Evolutionary conservation across 2,797 vertebrate species (phyloP).

Genomic region (Thalassophryne amazonica): DNA sequence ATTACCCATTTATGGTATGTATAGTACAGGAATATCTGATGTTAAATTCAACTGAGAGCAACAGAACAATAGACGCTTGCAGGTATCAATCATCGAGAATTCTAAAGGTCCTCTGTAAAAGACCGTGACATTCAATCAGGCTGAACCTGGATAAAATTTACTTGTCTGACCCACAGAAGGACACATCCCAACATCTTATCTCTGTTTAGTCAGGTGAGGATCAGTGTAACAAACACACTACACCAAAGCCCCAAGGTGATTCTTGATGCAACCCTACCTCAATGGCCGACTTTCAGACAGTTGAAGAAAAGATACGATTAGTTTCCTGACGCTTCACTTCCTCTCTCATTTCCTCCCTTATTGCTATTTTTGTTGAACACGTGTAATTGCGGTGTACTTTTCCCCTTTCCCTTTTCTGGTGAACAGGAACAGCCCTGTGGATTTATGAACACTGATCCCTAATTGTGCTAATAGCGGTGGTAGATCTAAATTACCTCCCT

Average conservation of each 20-base stretch:
- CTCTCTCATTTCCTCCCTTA: constrained; percentile 58
- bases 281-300: constrained; percentile 55
- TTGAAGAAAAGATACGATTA: constrained; percentile 20
- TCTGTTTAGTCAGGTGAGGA: constrained; percentile 30
- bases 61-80: neutral
- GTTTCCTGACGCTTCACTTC: constrained; percentile 57
- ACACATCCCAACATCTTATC: constrained; percentile 54
- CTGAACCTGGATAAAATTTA: constrained; percentile 50
- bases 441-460: constrained; percentile 78
- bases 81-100: constrained; percentile 3
- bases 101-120: constrained; percentile 20
- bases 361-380: constrained; percentile 53
- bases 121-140: constrained; percentile 36
- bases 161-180: constrained; percentile 37
- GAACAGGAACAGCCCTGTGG: constrained; percentile 68
- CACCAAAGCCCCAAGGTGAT: constrained; percentile 50
- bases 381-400: constrained; percentile 63
- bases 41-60: constrained; percentile 3
- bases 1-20: no score
- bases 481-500: constrained; percentile 77
- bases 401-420: constrained; percentile 43
- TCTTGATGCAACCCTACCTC: constrained; percentile 51
- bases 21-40: constrained; percentile 24
- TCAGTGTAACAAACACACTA: constrained; percentile 53
- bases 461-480: constrained; percentile 76